These are phyloP conservation scores for Chelmon rostratus DNA, from an alignment of 2,797 vertebrate genomes.

Conservation along the genomic window DNA sequence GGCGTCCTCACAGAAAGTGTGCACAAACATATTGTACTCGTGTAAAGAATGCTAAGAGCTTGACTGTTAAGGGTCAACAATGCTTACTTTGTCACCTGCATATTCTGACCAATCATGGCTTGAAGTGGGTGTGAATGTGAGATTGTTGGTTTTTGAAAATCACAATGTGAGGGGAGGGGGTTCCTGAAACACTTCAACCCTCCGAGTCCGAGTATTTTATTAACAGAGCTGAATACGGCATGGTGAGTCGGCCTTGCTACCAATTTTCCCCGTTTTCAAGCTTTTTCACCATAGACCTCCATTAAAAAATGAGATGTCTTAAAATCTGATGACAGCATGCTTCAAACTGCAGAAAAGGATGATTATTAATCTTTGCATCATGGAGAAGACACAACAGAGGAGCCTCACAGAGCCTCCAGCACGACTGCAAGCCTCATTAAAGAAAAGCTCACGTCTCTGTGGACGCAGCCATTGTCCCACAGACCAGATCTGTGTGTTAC, in stretches of 20 bases:
- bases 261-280: background rate
- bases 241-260: background rate
- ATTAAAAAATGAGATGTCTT: background rate
- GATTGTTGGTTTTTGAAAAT: too few relatives aligned
- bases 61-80: background rate
- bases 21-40: background rate
- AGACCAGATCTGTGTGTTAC: background rate
- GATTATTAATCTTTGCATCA: background rate
- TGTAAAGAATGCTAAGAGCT: background rate
- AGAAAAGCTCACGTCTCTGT: background rate
- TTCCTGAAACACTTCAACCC: too few relatives aligned
- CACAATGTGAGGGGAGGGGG: too few relatives aligned
- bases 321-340: background rate
- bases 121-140: background rate
- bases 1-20: background rate
- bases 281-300: background rate
- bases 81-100: background rate
- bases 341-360: too few relatives aligned
- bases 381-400: too few relatives aligned
- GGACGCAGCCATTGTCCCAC: background rate
- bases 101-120: background rate
- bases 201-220: too few relatives aligned
- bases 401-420: too few relatives aligned
- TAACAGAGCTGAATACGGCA: background rate
- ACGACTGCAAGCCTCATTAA: background rate